Conservation (phyloP, 2,888 invertebrate species). For the Plemyria rubiginata region DNA sequence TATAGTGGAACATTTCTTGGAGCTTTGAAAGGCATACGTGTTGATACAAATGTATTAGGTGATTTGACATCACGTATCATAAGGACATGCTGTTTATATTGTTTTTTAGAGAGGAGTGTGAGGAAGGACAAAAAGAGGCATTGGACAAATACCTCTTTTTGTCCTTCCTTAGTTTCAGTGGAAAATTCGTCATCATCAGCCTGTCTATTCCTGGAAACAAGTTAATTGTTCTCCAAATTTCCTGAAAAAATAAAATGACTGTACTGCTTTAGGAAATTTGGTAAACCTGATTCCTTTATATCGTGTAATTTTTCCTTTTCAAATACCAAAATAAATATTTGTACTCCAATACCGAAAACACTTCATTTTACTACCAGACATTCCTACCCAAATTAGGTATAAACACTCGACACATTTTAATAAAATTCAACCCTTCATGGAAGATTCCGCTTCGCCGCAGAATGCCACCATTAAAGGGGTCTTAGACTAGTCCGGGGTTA, state of each 20-base stretch:
- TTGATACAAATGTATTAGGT: constrained; percentile 3
- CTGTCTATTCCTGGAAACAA: too few relatives aligned
- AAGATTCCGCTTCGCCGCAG: constrained; percentile 67
- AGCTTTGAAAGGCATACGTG: constrained; percentile 22
- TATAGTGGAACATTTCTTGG: constrained; percentile 39
- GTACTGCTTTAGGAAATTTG: too few relatives aligned
- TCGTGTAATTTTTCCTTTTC: background rate
- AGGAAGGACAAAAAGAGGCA: too few relatives aligned
- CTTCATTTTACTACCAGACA: constrained; percentile 25
- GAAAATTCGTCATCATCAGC: too few relatives aligned
- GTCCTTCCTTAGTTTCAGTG: too few relatives aligned
- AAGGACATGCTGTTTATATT: background rate
- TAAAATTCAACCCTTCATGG: constrained; percentile 70
- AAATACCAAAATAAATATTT: constrained; percentile 3
- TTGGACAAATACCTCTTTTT: too few relatives aligned
- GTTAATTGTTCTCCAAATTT: too few relatives aligned
- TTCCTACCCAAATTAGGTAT: constrained; percentile 40
- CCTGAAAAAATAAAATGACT: too few relatives aligned
- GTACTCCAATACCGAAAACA: constrained; percentile 13
- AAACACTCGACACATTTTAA: constrained; percentile 50
- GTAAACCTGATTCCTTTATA: background rate
- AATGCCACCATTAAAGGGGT: constrained; percentile 76
- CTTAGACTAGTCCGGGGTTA: constrained; percentile 75
- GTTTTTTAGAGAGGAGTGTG: background rate
- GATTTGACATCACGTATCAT: background rate